Base-by-base conservation (phyloP, 2,888 invertebrate genomes). In the Agrochola circellaris region DNA sequence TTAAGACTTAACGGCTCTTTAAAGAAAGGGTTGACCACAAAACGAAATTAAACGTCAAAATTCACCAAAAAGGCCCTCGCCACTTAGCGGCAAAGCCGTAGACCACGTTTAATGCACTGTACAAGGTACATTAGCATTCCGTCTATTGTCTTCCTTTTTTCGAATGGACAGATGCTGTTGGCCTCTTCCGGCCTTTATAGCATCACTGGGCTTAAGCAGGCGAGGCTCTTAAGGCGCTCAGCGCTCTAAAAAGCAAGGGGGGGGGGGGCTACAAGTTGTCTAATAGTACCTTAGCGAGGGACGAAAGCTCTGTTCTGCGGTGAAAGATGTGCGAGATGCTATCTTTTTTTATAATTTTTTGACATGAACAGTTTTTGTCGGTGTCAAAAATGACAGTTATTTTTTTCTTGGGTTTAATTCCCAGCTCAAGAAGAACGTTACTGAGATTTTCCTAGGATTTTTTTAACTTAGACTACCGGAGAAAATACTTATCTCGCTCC, bases 131-230 rank as follows among this genome's bases (percentile, higher is more conserved):
- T 89, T 88, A 87, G 89, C 84, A 88, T 88, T 87, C 81, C 70
- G 83, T 86, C 86, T 88, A 88, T 85, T 87, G 86, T 89, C 83
- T 87, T 86, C 82, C 85, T 89, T 88, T 88, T 89, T 88, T 87
- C 79, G 72, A 89, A 89, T 88, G 87, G 84, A 89, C 81, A 87
- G 84, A 89, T 86, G 79, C 83, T 84, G 87, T 87, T 87, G 88
- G 88, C 83, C 86, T 85, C 77, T 89, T 87, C 84, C 86, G 84
- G 86, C 81, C 81, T 87, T 89, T 87, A 88, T 89, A 86, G 86
- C 83, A 86, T 89, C 86, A 86, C 86, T 77, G 81, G 82, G 84
- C 89, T 89, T 89, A 89, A 88, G 87, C 86, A 84, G 89, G 82
- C 81, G 87, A 82, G 82, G 84, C 87, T 88, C 88, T 89, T 89